A percentile compares a stretch with the other conserved stretches of the same genome.
Conservation (phyloP, 53 echinoderm and acorn worm genomes). For the Echinarachnius parma region DNA sequence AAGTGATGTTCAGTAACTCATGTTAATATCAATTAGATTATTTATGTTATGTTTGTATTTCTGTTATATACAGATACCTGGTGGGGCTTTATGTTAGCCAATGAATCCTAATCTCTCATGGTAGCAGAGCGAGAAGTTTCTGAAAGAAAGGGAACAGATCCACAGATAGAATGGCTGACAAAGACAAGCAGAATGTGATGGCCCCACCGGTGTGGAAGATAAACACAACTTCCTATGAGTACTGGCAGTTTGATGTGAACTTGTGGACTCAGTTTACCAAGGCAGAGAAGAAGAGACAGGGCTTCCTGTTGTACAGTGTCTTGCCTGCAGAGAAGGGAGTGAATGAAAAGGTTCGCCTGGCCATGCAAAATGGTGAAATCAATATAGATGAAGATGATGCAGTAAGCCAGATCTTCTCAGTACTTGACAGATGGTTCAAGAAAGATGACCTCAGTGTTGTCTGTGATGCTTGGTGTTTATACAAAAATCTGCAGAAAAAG, state of each 20-base stretch:
- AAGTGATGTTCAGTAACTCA: too few relatives aligned
- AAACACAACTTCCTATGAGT: conserved; percentile 13
- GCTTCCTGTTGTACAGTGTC: conserved; percentile 30
- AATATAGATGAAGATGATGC: conserved; percentile 37
- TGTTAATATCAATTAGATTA: too few relatives aligned
- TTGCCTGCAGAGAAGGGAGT: conserved; percentile 24
- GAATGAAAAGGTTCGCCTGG: conserved; percentile 46
- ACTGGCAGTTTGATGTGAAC: conserved; percentile 42
- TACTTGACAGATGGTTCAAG: conserved; percentile 29
- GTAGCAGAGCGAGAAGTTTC: too few relatives aligned
- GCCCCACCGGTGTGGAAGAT: too few relatives aligned
- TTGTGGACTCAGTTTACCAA: conserved; percentile 34
- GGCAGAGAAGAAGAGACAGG: conserved; percentile 11
- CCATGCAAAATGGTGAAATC: conserved; percentile 49
- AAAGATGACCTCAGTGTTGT: conserved; percentile 39
- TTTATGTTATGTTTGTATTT: too few relatives aligned
- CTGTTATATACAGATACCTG: too few relatives aligned
- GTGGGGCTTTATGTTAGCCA: too few relatives aligned
- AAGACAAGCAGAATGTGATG: too few relatives aligned
- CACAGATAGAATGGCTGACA: too few relatives aligned
- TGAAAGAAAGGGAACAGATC: too few relatives aligned
- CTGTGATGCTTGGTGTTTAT: conserved; percentile 36
- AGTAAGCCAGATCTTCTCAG: too few relatives aligned
- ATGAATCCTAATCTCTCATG: too few relatives aligned
- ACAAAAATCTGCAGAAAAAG: conserved; percentile 40